Percentiles rank a stretch among this genome's conserved stretches.
Evolutionary conservation across 2,113 vertebrate species (phyloP).

Genomic region (Urocolius indicus): DNA sequence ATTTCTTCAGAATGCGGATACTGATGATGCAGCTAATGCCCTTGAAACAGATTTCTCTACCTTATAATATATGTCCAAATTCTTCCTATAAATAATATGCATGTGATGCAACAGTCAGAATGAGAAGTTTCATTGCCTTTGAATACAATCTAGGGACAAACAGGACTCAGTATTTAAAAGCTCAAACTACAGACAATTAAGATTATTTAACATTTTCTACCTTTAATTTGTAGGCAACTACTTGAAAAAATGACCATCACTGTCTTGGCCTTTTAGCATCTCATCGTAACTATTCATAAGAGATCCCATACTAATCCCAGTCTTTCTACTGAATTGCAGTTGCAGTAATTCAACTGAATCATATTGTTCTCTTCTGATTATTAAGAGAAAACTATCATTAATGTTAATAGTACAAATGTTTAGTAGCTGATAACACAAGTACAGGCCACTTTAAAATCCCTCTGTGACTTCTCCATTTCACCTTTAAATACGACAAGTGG

Average conservation of each 20-base stretch:
- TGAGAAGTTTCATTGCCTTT: not conserved
- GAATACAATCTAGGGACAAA: not conserved
- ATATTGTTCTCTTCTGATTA: not conserved
- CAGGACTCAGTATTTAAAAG: not conserved
- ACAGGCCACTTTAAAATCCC: not conserved
- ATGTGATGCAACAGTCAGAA: not conserved
- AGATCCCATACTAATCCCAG: not conserved
- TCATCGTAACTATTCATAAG: not conserved
- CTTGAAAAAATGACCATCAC: not conserved
- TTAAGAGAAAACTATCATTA: constrained; percentile 1
- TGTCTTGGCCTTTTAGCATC: not conserved
- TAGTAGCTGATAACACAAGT: not conserved
- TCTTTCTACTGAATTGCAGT: not conserved
- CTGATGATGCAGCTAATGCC: not conserved
- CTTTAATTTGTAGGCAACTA: not conserved
- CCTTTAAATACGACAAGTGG: not conserved
- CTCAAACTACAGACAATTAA: not conserved
- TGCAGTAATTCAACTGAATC: not conserved
- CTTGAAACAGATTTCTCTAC: not conserved
- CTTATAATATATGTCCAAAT: not conserved
- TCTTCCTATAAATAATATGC: not conserved
- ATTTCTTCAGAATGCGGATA: not conserved
- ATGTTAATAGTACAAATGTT: constrained; percentile 8
- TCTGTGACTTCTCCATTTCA: not conserved
- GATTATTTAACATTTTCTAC: not conserved